Conservation (phyloP, 1,140 invertebrate species). For the Meloidogyne exigua region DNA sequence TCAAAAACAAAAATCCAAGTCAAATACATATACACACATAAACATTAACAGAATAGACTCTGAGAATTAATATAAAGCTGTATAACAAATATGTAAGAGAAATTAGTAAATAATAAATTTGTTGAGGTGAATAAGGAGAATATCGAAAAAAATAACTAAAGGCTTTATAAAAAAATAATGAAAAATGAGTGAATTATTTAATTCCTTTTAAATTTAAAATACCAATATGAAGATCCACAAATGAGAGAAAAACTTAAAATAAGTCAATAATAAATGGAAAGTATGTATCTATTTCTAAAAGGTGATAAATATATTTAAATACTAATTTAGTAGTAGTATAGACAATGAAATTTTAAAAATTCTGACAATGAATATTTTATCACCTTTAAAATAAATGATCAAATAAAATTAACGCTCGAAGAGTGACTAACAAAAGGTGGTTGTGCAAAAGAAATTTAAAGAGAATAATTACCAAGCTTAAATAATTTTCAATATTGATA, state of each 20-base stretch:
- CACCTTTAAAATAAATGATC: neutral
- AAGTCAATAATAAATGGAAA: slow-evolving; percentile 5
- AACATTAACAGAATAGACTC: neutral
- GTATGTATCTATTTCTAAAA: neutral
- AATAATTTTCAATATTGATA: neutral
- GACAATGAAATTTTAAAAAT: no score
- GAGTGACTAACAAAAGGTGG: neutral
- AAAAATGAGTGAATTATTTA: neutral
- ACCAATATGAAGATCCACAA: neutral
- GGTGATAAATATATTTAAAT: neutral
- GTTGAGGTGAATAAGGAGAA: neutral
- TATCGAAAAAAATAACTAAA: neutral
- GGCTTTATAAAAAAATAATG: neutral
- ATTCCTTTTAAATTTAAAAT: neutral
- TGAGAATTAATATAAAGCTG: neutral
- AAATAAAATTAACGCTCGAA: neutral
- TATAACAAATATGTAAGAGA: neutral
- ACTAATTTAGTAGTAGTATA: neutral
- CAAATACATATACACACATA: neutral
- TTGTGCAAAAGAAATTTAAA: neutral
- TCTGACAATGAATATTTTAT: neutral
- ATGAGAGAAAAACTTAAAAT: neutral
- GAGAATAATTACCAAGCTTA: neutral
- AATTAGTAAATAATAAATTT: neutral
- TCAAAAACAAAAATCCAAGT: neutral